Percentiles rank a stretch among this genome's conserved stretches.
Conservation (phyloP, 2,113 vertebrate genomes). For the Camelus dromedarius region DNA sequence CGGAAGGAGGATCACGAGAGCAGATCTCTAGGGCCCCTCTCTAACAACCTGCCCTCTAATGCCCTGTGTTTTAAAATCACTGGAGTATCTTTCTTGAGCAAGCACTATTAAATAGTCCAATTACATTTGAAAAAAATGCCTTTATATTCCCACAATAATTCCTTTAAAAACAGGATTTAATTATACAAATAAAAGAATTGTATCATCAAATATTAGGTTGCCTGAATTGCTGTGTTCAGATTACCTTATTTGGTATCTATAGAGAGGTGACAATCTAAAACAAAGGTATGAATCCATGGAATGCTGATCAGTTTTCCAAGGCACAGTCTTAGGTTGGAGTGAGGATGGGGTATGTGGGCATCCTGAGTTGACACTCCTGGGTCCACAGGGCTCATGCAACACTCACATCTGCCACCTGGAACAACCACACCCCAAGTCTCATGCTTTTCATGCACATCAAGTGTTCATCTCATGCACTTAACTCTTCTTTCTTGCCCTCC, state of each 20-base stretch:
- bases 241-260: not conserved
- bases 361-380: not conserved
- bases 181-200: not conserved
- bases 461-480: not conserved
- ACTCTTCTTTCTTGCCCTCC: not conserved
- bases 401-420: not conserved
- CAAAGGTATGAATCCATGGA: not conserved
- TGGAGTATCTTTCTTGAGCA: not conserved
- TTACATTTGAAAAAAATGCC: not conserved
- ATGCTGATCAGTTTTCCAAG: not conserved
- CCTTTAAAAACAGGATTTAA: not conserved
- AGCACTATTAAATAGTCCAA: not conserved
- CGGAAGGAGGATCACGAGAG: no score
- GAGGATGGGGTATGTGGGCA: not conserved
- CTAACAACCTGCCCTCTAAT: not conserved
- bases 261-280: not conserved
- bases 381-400: no score
- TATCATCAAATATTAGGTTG: not conserved
- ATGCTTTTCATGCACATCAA: rapidly evolving
- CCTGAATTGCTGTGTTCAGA: not conserved
- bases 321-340: not conserved
- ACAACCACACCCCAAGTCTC: not conserved
- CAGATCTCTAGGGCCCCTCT: no score
- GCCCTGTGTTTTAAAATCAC: not conserved
- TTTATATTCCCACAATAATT: not conserved